Percentiles rank a stretch among this genome's conserved stretches.
Conservation (phyloP, 1,140 invertebrate genomes). For the Aphelenchoides fujianensis region DNA sequence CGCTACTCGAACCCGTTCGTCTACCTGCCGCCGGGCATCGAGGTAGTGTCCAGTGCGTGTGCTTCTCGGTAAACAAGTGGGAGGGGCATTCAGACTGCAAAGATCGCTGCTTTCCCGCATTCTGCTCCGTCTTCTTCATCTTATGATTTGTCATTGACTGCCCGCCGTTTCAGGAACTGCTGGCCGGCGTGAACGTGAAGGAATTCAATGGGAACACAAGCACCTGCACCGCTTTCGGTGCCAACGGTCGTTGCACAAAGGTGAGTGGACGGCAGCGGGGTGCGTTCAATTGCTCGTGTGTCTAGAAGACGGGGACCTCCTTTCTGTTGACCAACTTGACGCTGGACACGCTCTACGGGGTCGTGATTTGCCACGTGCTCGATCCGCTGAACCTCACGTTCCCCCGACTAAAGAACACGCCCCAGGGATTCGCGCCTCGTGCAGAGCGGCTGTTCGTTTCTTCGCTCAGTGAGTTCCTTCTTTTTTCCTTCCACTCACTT, state of each 20-base stretch:
- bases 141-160: too few species aligned
- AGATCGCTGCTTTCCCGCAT: neutral
- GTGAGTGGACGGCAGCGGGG: constrained; percentile 31
- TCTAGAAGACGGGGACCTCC: constrained; percentile 27
- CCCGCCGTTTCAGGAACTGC: constrained; percentile 31
- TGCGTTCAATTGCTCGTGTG: neutral
- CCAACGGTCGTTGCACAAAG: constrained; percentile 37
- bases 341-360: constrained; percentile 51
- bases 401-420: constrained; percentile 34
- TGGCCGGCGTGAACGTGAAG: constrained; percentile 55
- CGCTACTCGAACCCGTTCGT: constrained; percentile 8
- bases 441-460: constrained; percentile 35
- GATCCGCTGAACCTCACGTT: constrained; percentile 50
- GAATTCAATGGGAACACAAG: constrained; percentile 40
- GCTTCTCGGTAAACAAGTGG: constrained; percentile 23
- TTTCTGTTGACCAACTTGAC: constrained; percentile 44
- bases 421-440: constrained; percentile 30
- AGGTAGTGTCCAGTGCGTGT: constrained; percentile 1
- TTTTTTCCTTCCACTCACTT: constrained; percentile 1
- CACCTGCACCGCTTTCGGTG: constrained; percentile 42
- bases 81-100: constrained; percentile 12
- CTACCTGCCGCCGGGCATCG: neutral
- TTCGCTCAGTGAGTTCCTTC: constrained; percentile 26
- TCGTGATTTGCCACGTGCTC: constrained; percentile 53
- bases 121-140: neutral